These are phyloP conservation scores for Diprion similis DNA, from an alignment of 1,140 invertebrate species.

Conservation along the genomic window DNA sequence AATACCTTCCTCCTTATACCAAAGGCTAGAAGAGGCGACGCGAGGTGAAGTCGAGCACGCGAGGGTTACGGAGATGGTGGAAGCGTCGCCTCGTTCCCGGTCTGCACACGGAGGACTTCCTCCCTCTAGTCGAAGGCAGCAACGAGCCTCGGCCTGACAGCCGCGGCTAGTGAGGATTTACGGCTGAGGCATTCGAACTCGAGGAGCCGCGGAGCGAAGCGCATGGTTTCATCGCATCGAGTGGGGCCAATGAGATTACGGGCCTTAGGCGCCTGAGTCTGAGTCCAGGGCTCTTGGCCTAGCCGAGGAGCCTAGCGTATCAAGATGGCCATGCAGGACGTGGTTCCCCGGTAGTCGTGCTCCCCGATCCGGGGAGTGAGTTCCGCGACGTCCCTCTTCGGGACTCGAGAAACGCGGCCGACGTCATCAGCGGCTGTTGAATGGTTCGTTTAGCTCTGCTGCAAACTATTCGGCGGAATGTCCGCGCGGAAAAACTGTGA, in stretches of 20 bases:
- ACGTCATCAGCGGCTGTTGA: no score
- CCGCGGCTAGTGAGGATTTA: slow-evolving; percentile 57
- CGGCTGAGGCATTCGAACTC: slow-evolving; percentile 46
- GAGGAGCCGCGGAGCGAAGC: slow-evolving; percentile 7
- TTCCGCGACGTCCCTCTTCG: slow-evolving; percentile 53
- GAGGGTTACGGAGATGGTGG: background rate
- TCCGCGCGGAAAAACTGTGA: no score
- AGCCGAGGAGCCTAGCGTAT: background rate
- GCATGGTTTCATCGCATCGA: slow-evolving; percentile 43
- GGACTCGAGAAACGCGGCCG: no score
- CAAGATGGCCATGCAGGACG: slow-evolving; percentile 45
- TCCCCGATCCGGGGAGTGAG: slow-evolving; percentile 49
- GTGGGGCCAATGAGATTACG: slow-evolving; percentile 56
- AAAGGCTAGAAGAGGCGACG: background rate
- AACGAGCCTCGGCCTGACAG: slow-evolving; percentile 47
- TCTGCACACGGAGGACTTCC: no score
- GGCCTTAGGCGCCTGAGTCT: background rate
- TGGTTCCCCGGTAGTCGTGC: slow-evolving; percentile 46
- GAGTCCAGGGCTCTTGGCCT: background rate
- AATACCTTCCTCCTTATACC: no score
- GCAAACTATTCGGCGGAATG: no score
- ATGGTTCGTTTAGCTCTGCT: no score
- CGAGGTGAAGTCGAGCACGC: background rate
- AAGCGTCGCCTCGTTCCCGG: background rate
- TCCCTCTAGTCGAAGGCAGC: slow-evolving; percentile 9